These are phyloP conservation scores for Crocuta crocuta DNA, from an alignment of 2,113 vertebrate species.

Conservation along the genomic window DNA sequence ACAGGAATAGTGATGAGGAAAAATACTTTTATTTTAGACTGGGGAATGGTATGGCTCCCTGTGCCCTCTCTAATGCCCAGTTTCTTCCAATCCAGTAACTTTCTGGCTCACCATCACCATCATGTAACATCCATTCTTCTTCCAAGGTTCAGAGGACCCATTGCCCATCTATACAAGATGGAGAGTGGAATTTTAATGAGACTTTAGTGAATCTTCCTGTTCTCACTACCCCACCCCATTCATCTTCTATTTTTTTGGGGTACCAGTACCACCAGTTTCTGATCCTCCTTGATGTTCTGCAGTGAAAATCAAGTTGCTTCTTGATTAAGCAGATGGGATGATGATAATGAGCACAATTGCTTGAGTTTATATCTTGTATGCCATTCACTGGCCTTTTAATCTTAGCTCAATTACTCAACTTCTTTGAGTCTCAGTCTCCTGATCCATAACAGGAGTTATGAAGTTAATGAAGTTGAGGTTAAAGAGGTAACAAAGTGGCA, in stretches of 20 bases:
- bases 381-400: not conserved
- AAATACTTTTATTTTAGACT: not conserved
- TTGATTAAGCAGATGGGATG: not conserved
- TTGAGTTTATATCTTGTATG: not conserved
- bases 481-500: not conserved
- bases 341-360: not conserved
- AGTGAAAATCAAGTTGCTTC: not conserved
- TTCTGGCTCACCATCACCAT: not conserved
- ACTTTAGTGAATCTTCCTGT: not conserved
- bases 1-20: not conserved
- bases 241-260: not conserved
- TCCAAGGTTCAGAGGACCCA: not conserved
- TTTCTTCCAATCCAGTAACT: not conserved
- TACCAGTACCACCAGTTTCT: not conserved
- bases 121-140: not conserved
- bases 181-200: not conserved
- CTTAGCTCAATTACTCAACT: not conserved
- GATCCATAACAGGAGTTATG: not conserved
- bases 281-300: not conserved
- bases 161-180: not conserved
- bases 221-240: not conserved
- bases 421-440: not conserved
- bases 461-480: not conserved
- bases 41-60: not conserved
- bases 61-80: not conserved